Conservation (phyloP, 2,797 vertebrate genomes). For the Fundulus diaphanus region DNA sequence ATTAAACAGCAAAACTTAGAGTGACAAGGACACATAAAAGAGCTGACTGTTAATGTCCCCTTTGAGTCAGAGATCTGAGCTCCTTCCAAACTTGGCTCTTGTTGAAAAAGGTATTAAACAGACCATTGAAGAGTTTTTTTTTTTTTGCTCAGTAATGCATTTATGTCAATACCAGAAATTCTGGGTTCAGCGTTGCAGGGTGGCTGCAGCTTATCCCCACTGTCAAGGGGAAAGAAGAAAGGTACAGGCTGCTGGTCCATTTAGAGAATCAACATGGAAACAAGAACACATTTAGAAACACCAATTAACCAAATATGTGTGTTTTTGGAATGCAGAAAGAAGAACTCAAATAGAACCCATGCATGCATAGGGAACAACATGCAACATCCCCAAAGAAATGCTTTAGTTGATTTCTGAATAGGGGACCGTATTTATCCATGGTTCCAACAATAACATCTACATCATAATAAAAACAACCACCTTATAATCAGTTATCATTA, state of each 20-base stretch:
- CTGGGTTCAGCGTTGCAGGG: not conserved
- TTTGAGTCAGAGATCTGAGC: not conserved
- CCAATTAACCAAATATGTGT: not conserved
- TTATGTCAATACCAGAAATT: not conserved
- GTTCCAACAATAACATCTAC: not conserved
- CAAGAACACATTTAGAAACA: constrained; percentile 3
- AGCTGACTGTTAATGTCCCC: not conserved
- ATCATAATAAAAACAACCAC: not conserved
- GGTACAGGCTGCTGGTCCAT: not conserved
- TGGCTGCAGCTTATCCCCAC: not conserved
- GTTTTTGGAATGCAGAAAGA: not conserved
- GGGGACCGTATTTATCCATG: not conserved
- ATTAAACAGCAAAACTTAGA: too few species aligned
- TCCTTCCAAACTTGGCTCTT: not conserved
- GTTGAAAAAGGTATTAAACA: not conserved
- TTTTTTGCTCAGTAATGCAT: not conserved
- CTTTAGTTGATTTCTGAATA: not conserved
- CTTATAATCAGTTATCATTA: not conserved
- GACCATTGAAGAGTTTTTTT: not conserved
- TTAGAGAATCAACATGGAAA: not conserved
- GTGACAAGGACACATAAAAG: not conserved
- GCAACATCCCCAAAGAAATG: not conserved
- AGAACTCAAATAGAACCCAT: not conserved
- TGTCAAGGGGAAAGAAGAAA: not conserved
- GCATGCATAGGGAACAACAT: not conserved